phyloP scores from a whole-genome alignment of 2,888 invertebrate genomes.

The Aphidoletes aphidimyza region DNA sequence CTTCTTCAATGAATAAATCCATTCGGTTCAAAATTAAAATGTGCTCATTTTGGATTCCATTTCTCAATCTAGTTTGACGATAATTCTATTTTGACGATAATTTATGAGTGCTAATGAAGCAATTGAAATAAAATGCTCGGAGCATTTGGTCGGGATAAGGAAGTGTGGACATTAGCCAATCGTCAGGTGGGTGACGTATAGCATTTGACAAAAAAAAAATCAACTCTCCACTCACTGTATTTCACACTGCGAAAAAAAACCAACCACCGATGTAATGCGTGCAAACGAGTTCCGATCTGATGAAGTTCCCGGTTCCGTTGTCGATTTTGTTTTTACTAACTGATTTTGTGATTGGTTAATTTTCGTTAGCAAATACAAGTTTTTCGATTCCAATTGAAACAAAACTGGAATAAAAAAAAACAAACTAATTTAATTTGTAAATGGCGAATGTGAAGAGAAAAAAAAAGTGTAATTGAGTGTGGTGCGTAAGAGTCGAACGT shows the following conservation, averaged over 20 bases:
- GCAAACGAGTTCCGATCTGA: neutral
- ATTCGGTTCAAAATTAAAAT: neutral
- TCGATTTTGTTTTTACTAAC: no score
- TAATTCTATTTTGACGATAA: neutral
- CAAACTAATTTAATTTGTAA: constrained; percentile 29
- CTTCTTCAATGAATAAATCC: neutral
- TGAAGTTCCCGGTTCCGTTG: neutral
- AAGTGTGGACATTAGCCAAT: constrained; percentile 20
- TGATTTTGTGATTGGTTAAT: neutral
- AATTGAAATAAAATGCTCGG: neutral
- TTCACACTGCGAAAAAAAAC: no score
- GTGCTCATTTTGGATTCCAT: neutral
- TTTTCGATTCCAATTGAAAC: neutral
- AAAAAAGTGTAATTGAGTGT: constrained; percentile 32
- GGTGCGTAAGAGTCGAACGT: constrained; percentile 1
- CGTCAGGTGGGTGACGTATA: constrained; percentile 41
- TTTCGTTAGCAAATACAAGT: neutral
- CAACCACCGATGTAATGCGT: no score
- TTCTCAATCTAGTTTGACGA: neutral
- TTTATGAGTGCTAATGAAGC: constrained; percentile 39
- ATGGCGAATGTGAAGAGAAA: constrained; percentile 13
- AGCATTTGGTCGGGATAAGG: neutral
- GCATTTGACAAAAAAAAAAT: constrained; percentile 29
- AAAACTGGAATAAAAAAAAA: neutral
- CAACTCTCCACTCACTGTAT: no score